Base-by-base conservation (phyloP, 2,113 vertebrate genomes). In the Calyptommatus sinebrachiatus region DNA sequence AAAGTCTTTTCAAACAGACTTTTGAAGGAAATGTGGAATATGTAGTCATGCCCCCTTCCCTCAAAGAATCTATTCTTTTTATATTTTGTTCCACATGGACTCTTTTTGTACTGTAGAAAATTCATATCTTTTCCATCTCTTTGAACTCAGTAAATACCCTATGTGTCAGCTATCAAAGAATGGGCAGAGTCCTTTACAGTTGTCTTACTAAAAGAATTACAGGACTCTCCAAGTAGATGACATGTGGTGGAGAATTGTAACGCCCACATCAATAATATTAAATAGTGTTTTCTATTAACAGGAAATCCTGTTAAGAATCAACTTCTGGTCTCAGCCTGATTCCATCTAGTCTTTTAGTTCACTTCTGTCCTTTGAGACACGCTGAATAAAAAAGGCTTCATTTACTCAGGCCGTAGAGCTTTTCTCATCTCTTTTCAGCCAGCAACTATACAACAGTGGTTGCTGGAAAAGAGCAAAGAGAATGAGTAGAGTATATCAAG, bases 241-340 rank as follows among this genome's bases (percentile, higher is more conserved):
- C 86, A 86, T 83, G 83, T 81, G 88, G 89, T 88, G 81, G 83
- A 63, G 70, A 84, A 85, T 82, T 0, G 31, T 80, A 88, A 91
- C 66, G 5, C 78, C 77, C 85, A 88, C 82, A 92, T 93, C 89
- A 91, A 92, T 92, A 94, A 89, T 90, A 90, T 88, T 92, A 91
- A 88, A 88, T 83, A 86, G 71, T 77, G 71, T 86, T 84, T 90
- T 29, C 82, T 90, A 73, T 93, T 92, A 88, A 91, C 68, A 91
- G 85, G 84, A 82, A 86, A 76, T 91, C 83, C 79, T 90, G 79
- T 88, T 92, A 89, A 48, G 22, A 89, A 90, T 87, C 81, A 81
- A 84, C 83, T 92, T 93, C 85, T 90, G 85, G 67, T 88, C 87
- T 91, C 89, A 92, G 91, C 90, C 92, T 91, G 91, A 93, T 92